Conservation (phyloP, 2,797 vertebrate genomes). For the Hipposideros larvatus region DNA sequence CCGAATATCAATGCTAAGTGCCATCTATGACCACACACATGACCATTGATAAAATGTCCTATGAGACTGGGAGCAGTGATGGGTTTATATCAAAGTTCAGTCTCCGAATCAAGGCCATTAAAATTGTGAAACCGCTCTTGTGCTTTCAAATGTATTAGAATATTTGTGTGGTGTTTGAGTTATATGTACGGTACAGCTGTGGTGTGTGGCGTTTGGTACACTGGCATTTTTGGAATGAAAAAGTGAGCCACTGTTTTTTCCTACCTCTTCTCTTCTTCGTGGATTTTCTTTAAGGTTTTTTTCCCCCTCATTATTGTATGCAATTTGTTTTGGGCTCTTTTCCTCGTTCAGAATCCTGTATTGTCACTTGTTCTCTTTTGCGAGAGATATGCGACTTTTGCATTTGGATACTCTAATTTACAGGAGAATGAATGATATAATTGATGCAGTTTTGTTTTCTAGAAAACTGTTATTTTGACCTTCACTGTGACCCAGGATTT, state of each 20-base stretch:
- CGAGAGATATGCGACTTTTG: slow-evolving; percentile 38
- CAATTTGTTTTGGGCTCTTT: slow-evolving; percentile 47
- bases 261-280: background rate
- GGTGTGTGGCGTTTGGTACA: background rate
- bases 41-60: slow-evolving; percentile 46
- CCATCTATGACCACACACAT: slow-evolving; percentile 2
- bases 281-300: slow-evolving; percentile 64
- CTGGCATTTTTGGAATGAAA: slow-evolving; percentile 14
- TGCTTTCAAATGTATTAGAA: background rate
- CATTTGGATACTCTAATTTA: background rate
- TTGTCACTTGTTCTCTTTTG: slow-evolving; percentile 14
- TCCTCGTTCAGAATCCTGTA: slow-evolving; percentile 31
- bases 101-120: slow-evolving; percentile 9
- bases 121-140: background rate
- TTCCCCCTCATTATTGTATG: background rate
- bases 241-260: slow-evolving; percentile 2
- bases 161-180: background rate
- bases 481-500: background rate
- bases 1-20: slow-evolving; percentile 18
- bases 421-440: background rate
- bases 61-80: background rate
- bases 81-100: background rate
- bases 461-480: slow-evolving; percentile 39
- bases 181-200: background rate
- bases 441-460: slow-evolving; percentile 5